Evolutionary conservation across 2,797 vertebrate species (phyloP), one percentile per base, ranked within the genome.

Genomic region (Oreortyx pictus): DNA sequence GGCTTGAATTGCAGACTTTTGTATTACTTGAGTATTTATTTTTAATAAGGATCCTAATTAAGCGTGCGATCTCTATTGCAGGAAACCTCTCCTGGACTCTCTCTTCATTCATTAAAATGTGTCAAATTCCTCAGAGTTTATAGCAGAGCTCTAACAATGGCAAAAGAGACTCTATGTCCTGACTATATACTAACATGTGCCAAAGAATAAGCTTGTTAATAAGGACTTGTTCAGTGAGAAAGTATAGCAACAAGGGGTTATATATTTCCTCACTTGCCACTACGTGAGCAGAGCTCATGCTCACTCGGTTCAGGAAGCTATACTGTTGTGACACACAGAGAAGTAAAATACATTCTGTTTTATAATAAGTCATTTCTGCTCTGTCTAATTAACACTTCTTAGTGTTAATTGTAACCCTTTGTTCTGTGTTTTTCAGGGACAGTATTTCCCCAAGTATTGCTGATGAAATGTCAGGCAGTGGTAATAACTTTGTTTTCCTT

Each of bases 341-440:
- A 95, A 91, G 89, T 82, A 94, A 92, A 93, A 92, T 94, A 93
- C 68, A 49, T 82, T 95, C 74, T 95, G 80, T 81, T 92, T 91
- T 83, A 90, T 93, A 96, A 95, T 88, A 95, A 95, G 88, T 90
- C 49, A 73, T 92, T 96, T 72, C 79, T 75, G 77, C 93, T 94
- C 93, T 62, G 82, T 44, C 94, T 96, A 97, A 97, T 97, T 97
- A 97, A 96, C 96, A 96, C 96, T 96, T 96, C 94, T 84, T 67
- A 94, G 95, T 88, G 95, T 96, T 97, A 97, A 97, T 96, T 97
- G 96, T 95, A 94, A 92, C 93, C 96, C 95, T 89, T 88, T 80
- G 86, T 95, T 96, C 90, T 68, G 82, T 91, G 81, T 86, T 94
- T 95, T 96, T 86, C 95, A 88, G 94, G 93, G 90, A 95, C 35